Conservation (phyloP, 2,888 invertebrate species). For the Nowickia ferox region DNA sequence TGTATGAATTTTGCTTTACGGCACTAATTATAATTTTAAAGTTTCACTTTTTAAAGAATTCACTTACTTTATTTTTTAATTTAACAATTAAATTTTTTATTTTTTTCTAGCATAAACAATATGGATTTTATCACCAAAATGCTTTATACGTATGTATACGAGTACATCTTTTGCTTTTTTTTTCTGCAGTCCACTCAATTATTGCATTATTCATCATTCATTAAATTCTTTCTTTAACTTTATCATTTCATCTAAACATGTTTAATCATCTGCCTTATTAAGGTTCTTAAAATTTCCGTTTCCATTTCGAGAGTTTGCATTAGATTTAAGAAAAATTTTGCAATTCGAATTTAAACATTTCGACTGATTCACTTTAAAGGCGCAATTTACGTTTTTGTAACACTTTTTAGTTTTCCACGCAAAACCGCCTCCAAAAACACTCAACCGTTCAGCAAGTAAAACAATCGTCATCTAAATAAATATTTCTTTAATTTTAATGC, state of each 20-base stretch:
- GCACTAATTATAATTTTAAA: no score
- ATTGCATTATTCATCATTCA: no score
- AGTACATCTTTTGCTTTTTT: no score
- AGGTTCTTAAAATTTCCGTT: no score
- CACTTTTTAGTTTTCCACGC: not conserved
- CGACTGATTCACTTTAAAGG: not conserved
- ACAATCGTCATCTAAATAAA: slow-evolving; percentile 52
- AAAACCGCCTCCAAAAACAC: not conserved
- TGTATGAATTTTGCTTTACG: no score
- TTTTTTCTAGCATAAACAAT: not conserved
- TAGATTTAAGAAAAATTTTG: not conserved
- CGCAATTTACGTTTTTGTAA: not conserved
- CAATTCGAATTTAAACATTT: not conserved
- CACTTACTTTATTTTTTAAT: not conserved
- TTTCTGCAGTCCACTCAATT: no score
- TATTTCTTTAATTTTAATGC: not conserved
- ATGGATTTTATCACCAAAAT: not conserved
- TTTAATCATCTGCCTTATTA: no score
- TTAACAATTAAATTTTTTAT: not conserved
- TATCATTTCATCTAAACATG: no score
- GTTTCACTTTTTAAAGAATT: no score
- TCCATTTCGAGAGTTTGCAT: no score
- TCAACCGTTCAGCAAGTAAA: slow-evolving; percentile 31
- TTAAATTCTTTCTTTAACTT: no score
- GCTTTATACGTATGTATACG: no score